Evolutionary conservation across 2,113 vertebrate species (phyloP), one percentile per base, ranked within the genome.

Genomic region (Campylomormyrus numenius): DNA sequence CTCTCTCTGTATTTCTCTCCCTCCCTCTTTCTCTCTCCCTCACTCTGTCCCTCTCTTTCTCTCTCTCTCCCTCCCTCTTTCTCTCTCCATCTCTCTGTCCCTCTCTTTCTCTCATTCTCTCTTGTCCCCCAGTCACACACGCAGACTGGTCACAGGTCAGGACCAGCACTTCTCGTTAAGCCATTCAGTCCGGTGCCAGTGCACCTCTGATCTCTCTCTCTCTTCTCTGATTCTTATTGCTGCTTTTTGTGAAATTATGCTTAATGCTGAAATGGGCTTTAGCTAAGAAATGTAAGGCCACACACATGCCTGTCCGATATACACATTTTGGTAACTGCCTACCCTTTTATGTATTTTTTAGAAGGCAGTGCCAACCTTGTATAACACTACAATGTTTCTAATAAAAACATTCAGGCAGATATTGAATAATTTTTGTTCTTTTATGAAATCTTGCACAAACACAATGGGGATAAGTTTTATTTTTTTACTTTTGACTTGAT

Each of bases 131-230:
- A 52, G 88, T 89, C 50, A n/a, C 86, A 92, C 91, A 91, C 85
- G 91, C 91, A 92, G 85, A 88, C 91, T 85, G 91, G 91, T 94
- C 92, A 91, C 92, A 90, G 91, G 87, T 93, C 92, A 90, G 90
- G 93, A 13, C 50, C 88, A 91, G 91, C 93, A 92, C 92, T 91
- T 92, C 91, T 92, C 91, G 91, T 94, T 94, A 90, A 86, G 58
- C 56, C 84, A 58, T 90, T 90, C 85, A 83, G 90, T 91, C 53
- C 87, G 88, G 88, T 91, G 92, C 90, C 89, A 85, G 90, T 74
- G 80, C 90, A 85, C 93, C 91, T 83, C 89, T 91, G 88, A 86
- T 90, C 31, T 86, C 45, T 15, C 35, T 24, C 83, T 21, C 83
- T 24, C 58, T 35, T 53, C 56, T 45, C 10, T 31, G n/a, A 13